Base-by-base conservation (phyloP, 2,888 invertebrate species). In the Scaptomyza tumidula region DNA sequence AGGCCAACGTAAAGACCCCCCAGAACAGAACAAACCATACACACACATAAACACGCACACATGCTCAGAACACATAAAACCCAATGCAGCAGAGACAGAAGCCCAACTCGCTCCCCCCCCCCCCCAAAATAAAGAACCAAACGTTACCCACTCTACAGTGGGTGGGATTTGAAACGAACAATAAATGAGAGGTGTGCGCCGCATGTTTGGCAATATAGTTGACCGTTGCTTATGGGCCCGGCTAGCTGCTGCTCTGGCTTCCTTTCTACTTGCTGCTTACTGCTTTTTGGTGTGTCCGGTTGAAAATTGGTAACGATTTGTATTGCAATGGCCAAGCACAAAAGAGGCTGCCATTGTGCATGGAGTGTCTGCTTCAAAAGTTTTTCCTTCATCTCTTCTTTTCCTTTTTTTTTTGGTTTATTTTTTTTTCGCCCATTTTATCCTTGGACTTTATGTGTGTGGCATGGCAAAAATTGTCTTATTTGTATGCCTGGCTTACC, bases 251-350 rank as follows among this genome's bases (percentile, higher is more conserved):
- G 58, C 59, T 61, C 6, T 6, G n/a, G 66, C 45, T 56, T 63
- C 49, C 13, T 19, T n/a, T 10, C 6, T 24, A 19, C 53, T 53
- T 65, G 56, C 62, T 62, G 64, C 52, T 53, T 65, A 29, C 73
- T 65, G 58, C 68, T 65, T 62, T 37, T 58, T 45, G 55, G 43
- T 63, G 63, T 77, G 68, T 75, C 81, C 84, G 76, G 67, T 70
- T 89, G 88, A 80, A 89, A 86, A 89, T 89, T 88, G 89, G 88
- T 83, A 89, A 73, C 88, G 87, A 86, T 86, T 88, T 89, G 85
- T 89, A 77, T 84, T 80, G 80, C 78, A 65, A 46, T 66, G 62
- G 55, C 64, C 52, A 71, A 71, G 74, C 69, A 87, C 69, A 85
- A 87, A 79, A 68, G 82, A 71, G 77, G 60, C 83, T 76, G 65